Evolutionary conservation across 2,888 invertebrate genomes (phyloP), one percentile per base, ranked within the genome.

Genomic region (Mythimna ferrago): DNA sequence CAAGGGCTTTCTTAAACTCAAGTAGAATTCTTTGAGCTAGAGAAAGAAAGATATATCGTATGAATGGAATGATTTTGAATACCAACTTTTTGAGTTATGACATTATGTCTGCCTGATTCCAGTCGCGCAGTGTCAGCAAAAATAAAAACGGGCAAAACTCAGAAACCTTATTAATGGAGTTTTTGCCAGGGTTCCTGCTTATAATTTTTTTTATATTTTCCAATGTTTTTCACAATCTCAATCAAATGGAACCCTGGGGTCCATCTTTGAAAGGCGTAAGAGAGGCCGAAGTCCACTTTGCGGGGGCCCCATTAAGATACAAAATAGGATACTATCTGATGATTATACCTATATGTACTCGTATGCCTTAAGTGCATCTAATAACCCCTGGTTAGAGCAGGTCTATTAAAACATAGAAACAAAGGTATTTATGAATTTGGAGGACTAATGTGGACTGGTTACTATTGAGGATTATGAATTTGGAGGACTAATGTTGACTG

Each of bases 1-100:
- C 2, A 93, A 88, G 38, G 94, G 92, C 0, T 95, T 95, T 71
- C 73, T 83, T 0, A 87, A 16, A 16, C 41, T 61, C 14, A 0
- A 16, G 21, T 61, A 61, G 61, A 61, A 60, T 1, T 57, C 26
- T 57, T 58, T n/a, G 6, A 16, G 7, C 41, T 32, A 26, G 6
- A 26, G 26, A 56, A 3, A 51, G 16, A 6, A 6, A 26, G 26
- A 21, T 53, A 32, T 5, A 32, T 32, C 11, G 26, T 41, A n/a
- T 14, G 11, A 41, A 41, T 21, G n/a, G 7, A 14, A 41, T 19
- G 11, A n/a, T 32, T 14, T 16, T 10, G 19, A 69, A 35, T 44
- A 35, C 0, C n/a, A n/a, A 19, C 6, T 16, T 44, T 53, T n/a
- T 48, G 44, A 62, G 14, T 54, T 54, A n/a, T 21, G 6, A 5